These are phyloP conservation scores for Lithobates pipiens DNA, from an alignment of 2,797 vertebrate genomes.

Conservation along the genomic window DNA sequence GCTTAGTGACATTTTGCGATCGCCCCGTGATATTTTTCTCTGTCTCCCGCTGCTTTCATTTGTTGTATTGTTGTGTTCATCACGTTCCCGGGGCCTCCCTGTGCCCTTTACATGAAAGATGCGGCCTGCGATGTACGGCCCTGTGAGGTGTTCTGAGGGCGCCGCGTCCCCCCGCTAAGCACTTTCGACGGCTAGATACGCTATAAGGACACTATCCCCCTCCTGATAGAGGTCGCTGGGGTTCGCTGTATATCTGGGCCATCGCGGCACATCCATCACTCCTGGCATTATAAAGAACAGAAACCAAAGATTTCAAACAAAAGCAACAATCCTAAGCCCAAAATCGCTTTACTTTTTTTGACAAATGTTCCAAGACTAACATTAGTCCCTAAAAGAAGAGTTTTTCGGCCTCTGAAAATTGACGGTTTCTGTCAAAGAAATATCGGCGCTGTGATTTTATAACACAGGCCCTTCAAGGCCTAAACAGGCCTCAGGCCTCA, in stretches of 20 bases:
- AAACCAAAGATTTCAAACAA: no score
- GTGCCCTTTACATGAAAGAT: constrained; percentile 49
- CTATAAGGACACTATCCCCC: background rate
- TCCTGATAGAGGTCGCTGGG: background rate
- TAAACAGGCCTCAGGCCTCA: no score
- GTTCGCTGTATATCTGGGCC: background rate
- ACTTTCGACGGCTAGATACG: background rate
- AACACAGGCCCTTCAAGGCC: no score
- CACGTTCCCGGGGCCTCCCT: constrained; percentile 21
- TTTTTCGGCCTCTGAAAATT: no score
- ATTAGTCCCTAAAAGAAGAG: no score
- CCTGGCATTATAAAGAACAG: background rate
- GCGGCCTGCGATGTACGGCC: constrained; percentile 17
- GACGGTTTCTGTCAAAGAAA: no score
- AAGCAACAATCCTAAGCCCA: no score
- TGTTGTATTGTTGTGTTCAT: constrained; percentile 24
- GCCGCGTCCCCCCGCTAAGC: background rate
- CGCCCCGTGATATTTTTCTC: constrained; percentile 27
- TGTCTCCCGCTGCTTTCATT: constrained; percentile 30
- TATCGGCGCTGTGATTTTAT: no score
- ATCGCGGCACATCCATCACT: background rate
- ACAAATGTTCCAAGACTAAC: no score
- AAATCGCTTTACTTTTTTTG: no score
- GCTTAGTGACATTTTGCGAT: constrained; percentile 33
- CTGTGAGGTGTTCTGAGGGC: constrained; percentile 1